Evolutionary conservation across 1,140 invertebrate species (phyloP).

Genomic region (Drosophila trapezifrons): DNA sequence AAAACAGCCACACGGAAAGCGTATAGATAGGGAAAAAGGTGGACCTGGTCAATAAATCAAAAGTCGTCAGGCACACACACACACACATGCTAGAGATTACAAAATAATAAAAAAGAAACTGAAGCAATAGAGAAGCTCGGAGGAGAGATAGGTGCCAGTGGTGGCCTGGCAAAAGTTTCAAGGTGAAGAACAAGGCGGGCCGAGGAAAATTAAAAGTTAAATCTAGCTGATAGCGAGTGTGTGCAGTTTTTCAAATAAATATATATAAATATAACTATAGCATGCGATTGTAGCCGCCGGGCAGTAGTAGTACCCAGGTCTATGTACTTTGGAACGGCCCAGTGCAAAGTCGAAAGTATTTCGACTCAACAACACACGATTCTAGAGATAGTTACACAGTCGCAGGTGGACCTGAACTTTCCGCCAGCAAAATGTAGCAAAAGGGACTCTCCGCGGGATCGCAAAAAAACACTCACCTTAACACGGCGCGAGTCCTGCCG

Average conservation of each 20-base stretch:
- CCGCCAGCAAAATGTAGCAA: background rate
- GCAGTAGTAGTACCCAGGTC: background rate
- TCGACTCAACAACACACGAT: constrained; percentile 8
- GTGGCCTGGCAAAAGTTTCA: constrained; percentile 4
- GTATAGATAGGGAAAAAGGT: constrained; percentile 30
- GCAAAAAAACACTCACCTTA: constrained; percentile 87
- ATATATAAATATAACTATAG: constrained; percentile 20
- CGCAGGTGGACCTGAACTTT: background rate
- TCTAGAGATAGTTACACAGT: constrained; percentile 46
- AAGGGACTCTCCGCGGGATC: too few relatives aligned
- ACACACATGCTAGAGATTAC: constrained; percentile 19
- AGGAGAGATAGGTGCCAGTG: constrained; percentile 2
- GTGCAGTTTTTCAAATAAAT: constrained; percentile 32
- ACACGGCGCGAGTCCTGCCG: constrained; percentile 89
- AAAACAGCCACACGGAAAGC: background rate
- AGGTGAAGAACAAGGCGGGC: constrained; percentile 20
- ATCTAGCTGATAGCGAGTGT: constrained; percentile 44
- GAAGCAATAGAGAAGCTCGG: background rate
- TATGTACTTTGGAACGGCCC: constrained; percentile 51
- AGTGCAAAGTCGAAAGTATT: constrained; percentile 56
- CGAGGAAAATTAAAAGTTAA: constrained; percentile 11
- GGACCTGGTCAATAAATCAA: constrained; percentile 55
- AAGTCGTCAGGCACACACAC: constrained; percentile 18
- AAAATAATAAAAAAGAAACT: constrained; percentile 19
- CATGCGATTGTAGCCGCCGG: constrained; percentile 28